These are phyloP conservation scores for Resseliella maxima DNA, from an alignment of 2,888 invertebrate species.

Conservation along the genomic window DNA sequence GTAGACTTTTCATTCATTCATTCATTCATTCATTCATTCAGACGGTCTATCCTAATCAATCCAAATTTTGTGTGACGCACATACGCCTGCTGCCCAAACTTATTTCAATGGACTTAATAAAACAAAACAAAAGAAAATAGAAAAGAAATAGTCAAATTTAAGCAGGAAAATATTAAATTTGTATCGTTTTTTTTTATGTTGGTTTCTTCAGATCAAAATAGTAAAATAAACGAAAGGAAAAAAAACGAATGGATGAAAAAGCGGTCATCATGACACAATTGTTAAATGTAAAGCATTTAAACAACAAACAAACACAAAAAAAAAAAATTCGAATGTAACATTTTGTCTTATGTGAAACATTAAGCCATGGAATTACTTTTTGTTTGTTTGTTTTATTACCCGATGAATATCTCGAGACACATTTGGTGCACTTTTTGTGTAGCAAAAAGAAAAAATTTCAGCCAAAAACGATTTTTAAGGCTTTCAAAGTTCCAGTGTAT, in stretches of 20 bases:
- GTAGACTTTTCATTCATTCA: too few relatives aligned
- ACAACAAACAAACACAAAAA: neutral
- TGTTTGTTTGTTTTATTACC: conserved; percentile 44
- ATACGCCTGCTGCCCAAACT: neutral
- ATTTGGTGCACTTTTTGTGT: neutral
- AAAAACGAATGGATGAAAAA: neutral
- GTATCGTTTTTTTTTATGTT: neutral
- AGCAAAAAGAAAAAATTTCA: neutral
- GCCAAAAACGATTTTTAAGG: neutral
- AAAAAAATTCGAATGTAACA: neutral
- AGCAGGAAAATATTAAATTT: neutral
- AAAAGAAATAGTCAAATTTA: neutral
- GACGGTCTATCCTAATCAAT: neutral
- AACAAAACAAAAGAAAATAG: too few relatives aligned
- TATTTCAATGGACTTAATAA: neutral
- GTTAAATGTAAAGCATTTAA: neutral
- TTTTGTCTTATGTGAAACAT: neutral
- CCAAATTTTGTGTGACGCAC: neutral
- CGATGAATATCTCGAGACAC: conserved; percentile 27
- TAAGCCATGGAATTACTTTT: neutral
- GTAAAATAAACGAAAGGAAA: neutral
- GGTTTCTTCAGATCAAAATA: too few relatives aligned
- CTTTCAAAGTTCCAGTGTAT: neutral
- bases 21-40: neutral
- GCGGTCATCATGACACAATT: neutral